Conservation (phyloP, 2,888 invertebrate genomes). For the Coelinius sp. region DNA sequence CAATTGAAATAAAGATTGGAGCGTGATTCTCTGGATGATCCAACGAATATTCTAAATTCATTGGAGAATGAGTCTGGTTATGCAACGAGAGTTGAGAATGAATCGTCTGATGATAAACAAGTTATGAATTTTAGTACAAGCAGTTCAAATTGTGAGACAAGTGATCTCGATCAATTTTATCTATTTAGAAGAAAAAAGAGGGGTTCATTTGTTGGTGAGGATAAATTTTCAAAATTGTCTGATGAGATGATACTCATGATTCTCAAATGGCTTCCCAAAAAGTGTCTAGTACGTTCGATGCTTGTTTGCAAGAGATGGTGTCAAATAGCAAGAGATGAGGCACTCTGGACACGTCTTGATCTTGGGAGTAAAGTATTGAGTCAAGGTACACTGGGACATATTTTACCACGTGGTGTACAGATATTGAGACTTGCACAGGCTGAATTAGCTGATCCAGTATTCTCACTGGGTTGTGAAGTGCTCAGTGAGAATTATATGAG, state of each 20-base stretch:
- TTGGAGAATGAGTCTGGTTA: constrained; percentile 63
- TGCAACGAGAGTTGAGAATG: constrained; percentile 59
- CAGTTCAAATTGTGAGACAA: constrained; percentile 60
- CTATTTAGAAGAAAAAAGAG: constrained; percentile 65
- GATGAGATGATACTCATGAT: constrained; percentile 90
- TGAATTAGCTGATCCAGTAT: constrained; percentile 78
- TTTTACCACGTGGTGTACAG: constrained; percentile 83
- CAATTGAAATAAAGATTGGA: constrained; percentile 50
- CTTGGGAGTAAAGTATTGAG: constrained; percentile 80
- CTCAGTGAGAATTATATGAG: constrained; percentile 68
- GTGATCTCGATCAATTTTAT: constrained; percentile 59
- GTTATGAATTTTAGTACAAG: constrained; percentile 52
- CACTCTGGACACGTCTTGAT: constrained; percentile 89
- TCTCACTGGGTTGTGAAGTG: constrained; percentile 66
- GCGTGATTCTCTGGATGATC: constrained; percentile 55
- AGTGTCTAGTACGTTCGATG: constrained; percentile 78
- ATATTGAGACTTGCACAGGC: constrained; percentile 85
- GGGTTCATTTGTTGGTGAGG: constrained; percentile 70
- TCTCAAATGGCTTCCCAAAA: constrained; percentile 87
- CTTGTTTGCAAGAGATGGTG: constrained; percentile 80
- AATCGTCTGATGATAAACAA: constrained; percentile 56
- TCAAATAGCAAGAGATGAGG: constrained; percentile 85
- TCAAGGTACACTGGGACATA: constrained; percentile 80
- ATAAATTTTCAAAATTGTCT: constrained; percentile 82
- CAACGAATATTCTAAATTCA: constrained; percentile 47